Evolutionary conservation across 1,140 invertebrate genomes (phyloP).

Genomic region (Caenorhabditis inopinata): DNA sequence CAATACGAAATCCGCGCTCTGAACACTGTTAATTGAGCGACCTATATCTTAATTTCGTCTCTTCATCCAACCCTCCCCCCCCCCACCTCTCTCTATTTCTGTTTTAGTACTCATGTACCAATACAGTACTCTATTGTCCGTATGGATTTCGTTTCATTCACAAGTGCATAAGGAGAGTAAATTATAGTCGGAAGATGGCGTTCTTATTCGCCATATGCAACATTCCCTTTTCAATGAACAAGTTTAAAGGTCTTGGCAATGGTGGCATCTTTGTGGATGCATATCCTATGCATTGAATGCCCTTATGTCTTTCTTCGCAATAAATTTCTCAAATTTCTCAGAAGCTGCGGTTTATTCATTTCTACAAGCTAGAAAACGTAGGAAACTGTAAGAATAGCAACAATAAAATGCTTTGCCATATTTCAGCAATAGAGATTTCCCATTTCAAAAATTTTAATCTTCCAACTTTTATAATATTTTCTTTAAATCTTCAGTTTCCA

Average conservation of each 20-base stretch:
- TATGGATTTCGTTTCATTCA: conserved; percentile 23
- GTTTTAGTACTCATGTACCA: conserved; percentile 5
- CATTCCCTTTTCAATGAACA: neutral
- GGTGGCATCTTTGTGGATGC: conserved; percentile 3
- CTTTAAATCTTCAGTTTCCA: neutral
- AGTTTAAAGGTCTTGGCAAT: neutral
- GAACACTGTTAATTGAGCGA: conserved; percentile 1
- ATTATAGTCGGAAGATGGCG: conserved; percentile 3
- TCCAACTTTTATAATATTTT: no score
- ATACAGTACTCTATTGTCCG: conserved; percentile 16
- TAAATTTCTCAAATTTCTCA: neutral
- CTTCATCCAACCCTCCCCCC: neutral
- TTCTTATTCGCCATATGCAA: neutral
- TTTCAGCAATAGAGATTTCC: no score
- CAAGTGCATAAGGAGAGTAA: conserved; percentile 31
- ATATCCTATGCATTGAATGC: conserved; percentile 16
- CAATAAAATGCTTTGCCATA: no score
- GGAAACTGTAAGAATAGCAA: no score
- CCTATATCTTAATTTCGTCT: neutral
- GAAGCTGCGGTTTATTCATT: neutral
- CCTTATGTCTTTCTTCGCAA: neutral
- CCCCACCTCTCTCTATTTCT: no score
- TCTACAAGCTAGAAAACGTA: no score
- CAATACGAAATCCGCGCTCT: neutral
- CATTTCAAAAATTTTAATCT: neutral